Conservation (phyloP, 2,888 invertebrate genomes). For the Cyclophora albipunctata region DNA sequence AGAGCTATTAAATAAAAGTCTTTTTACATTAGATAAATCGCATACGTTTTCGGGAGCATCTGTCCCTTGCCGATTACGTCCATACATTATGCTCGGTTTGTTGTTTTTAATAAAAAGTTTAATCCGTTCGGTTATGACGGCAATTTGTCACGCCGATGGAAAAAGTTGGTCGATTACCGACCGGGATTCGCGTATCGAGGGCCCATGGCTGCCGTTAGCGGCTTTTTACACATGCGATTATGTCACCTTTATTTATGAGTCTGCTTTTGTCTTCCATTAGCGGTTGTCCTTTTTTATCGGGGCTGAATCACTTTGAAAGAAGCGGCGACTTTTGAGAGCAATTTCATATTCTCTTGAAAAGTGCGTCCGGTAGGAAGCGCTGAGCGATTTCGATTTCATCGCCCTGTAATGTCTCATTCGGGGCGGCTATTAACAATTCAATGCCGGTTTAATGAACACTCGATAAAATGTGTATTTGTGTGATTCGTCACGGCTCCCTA, state of each 20-base stretch:
- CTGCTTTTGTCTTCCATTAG: conserved; percentile 70
- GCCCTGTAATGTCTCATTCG: conserved; percentile 56
- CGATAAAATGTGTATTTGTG: conserved; percentile 69
- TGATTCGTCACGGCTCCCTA: conserved; percentile 54
- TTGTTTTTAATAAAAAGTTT: conserved; percentile 76
- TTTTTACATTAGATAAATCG: conserved; percentile 75
- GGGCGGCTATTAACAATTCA: conserved; percentile 68
- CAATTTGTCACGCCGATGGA: conserved; percentile 72
- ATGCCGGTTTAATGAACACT: conserved; percentile 66
- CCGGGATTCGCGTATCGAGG: conserved; percentile 31
- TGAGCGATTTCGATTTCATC: conserved; percentile 57
- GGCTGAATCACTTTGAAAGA: conserved; percentile 51
- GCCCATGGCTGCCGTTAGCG: conserved; percentile 31
- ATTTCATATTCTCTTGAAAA: conserved; percentile 36
- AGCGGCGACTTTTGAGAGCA: conserved; percentile 40
- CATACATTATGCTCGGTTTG: conserved; percentile 74
- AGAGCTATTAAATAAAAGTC: conserved; percentile 73
- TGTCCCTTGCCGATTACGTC: conserved; percentile 72
- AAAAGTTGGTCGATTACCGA: conserved; percentile 71
- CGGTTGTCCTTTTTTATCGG: conserved; percentile 52
- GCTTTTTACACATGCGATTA: conserved; percentile 56
- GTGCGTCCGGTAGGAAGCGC: conserved; percentile 47
- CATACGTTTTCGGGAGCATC: conserved; percentile 69
- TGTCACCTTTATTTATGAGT: conserved; percentile 68
- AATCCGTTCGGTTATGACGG: conserved; percentile 74